A percentile compares a stretch with the other conserved stretches of the same genome.
These are phyloP conservation scores for Prunella strophiata DNA, from an alignment of 2,797 vertebrate genomes.

Conservation along the genomic window DNA sequence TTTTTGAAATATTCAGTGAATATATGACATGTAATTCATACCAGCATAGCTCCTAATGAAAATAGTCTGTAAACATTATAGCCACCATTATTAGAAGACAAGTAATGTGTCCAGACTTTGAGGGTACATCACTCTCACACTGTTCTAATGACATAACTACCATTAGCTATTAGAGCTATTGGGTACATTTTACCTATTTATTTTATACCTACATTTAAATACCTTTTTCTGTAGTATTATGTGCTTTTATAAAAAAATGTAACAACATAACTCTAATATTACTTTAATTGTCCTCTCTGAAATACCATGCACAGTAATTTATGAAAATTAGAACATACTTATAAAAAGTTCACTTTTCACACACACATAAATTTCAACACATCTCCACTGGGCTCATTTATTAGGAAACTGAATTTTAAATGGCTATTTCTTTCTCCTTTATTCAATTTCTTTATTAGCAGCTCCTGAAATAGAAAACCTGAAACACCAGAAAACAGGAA, in stretches of 20 bases:
- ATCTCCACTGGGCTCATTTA: background rate
- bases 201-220: background rate
- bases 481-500: background rate
- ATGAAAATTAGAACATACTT: background rate
- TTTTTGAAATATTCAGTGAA: background rate
- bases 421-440: background rate
- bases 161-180: background rate
- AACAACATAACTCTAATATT: background rate
- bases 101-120: background rate
- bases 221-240: background rate
- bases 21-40: background rate
- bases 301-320: background rate
- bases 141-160: background rate
- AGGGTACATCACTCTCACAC: background rate
- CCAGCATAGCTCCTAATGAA: background rate
- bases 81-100: background rate
- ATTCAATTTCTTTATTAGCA: background rate
- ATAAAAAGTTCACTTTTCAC: background rate
- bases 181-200: background rate
- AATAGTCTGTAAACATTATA: background rate
- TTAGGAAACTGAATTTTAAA: background rate
- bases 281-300: background rate
- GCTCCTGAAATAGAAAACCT: background rate
- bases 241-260: background rate
- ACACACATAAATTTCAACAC: background rate